Evolutionary conservation across 1,140 invertebrate genomes (phyloP), one percentile per base, ranked within the genome.

Genomic region (Brevipalpus yothersi): DNA sequence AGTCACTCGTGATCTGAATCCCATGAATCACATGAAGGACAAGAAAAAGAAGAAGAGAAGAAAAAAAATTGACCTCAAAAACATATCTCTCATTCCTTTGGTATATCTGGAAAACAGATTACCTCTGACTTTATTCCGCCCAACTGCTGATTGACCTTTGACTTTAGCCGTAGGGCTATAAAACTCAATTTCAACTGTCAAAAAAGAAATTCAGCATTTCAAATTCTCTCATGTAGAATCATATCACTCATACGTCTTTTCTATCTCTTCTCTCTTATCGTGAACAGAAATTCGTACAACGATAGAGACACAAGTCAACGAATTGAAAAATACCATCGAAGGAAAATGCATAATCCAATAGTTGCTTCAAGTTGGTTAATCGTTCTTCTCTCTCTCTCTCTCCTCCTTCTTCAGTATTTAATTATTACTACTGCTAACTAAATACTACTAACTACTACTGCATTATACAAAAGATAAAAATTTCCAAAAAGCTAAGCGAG

Each of bases 301-400:
- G 71, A 82, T 91, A 78, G 86, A 90, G 76, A 85, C 84, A 69
- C 85, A 89, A 79, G 85, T 90, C 72, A 90, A 82, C 75, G 86
- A 90, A 77, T 76, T 90, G 71, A 90, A 89, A 76, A 80, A 84
- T 68, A 84, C 88, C 76, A 84, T 91, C 72, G 87, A 90, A 78
- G 86, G 83, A 76, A 88, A 86, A 77, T 91, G 64, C 58, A 56
- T 61, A 45, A 61, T 67, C 23, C 66, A 67, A 53, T 67, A 60
- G 49, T n/a, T 51, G 12, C 12, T 45, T 15, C 43, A 45, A 45
- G 12, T 45, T 15, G n/a, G 12, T 45, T 45, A 45, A 45, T 45
- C n/a, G 43, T 45, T 12, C 1, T 45, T 31, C 31, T 31, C 31
- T 31, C 31, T 31, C 5, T 31, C 31, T 31, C 5, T 12, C 1